Percentiles rank a stretch among this genome's conserved stretches.
These are phyloP conservation scores for Ceratosolen fusciceps DNA, from an alignment of 1,140 invertebrate species.

Conservation along the genomic window DNA sequence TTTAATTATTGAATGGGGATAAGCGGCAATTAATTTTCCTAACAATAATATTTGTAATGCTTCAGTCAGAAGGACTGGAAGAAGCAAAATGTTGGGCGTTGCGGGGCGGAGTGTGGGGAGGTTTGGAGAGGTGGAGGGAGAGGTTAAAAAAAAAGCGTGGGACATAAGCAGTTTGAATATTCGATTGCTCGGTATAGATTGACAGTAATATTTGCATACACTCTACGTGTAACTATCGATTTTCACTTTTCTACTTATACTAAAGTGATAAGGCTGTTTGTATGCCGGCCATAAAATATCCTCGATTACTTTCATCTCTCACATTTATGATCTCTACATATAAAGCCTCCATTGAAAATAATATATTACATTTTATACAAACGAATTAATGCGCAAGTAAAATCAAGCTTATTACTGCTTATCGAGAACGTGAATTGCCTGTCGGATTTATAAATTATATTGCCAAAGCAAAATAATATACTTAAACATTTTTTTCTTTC, in stretches of 20 bases:
- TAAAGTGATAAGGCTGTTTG: slow-evolving; percentile 40
- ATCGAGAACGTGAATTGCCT: not conserved
- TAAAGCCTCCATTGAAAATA: not conserved
- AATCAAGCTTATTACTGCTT: not conserved
- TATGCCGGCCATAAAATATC: slow-evolving; percentile 47
- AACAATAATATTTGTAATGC: too few species aligned
- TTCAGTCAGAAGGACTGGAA: too few species aligned
- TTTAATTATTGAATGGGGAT: not conserved
- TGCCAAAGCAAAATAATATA: too few species aligned
- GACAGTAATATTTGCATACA: slow-evolving; percentile 37
- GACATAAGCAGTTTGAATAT: slow-evolving; percentile 33
- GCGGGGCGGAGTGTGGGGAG: too few species aligned
- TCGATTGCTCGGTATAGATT: slow-evolving; percentile 40
- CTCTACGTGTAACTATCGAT: slow-evolving; percentile 30
- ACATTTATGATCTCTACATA: not conserved
- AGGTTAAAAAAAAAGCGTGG: slow-evolving; percentile 12
- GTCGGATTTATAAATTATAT: too few species aligned
- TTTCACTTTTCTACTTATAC: slow-evolving; percentile 44
- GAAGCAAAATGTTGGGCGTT: too few species aligned
- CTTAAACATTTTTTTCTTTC: too few species aligned
- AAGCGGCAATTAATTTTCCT: not conserved
- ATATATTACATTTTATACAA: not conserved
- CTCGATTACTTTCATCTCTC: slow-evolving; percentile 37
- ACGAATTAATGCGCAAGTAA: not conserved
- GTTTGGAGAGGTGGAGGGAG: too few species aligned